Conservation (phyloP, 2,888 invertebrate species). For the Macrophya alboannulata region DNA sequence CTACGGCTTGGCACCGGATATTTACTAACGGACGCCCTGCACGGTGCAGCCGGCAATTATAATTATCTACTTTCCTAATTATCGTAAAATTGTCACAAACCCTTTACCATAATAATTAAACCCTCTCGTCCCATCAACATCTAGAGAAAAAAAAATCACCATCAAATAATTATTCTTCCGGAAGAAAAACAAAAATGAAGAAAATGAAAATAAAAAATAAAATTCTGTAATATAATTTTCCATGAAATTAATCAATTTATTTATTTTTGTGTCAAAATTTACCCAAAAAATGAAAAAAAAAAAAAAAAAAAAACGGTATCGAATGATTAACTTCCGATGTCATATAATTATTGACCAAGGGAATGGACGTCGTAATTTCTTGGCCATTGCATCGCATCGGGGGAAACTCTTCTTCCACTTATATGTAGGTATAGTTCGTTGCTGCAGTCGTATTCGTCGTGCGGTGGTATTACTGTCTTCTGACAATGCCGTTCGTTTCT, state of each 20-base stretch:
- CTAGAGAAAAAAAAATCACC: not conserved
- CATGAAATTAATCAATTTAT: no score
- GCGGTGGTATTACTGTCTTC: constrained; percentile 52
- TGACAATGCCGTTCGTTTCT: constrained; percentile 65
- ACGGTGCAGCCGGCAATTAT: constrained; percentile 9
- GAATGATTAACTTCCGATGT: not conserved
- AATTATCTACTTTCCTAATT: constrained; percentile 13
- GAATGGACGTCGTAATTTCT: not conserved
- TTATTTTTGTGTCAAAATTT: no score
- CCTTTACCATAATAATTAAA: not conserved
- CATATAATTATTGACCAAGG: not conserved
- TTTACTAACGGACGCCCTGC: not conserved
- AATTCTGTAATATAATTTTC: no score
- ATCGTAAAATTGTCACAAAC: not conserved
- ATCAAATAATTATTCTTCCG: not conserved
- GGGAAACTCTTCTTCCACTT: not conserved
- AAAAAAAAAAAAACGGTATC: not conserved
- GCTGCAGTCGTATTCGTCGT: not conserved
- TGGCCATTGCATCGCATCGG: not conserved
- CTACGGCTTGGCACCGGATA: not conserved
- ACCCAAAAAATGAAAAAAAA: not conserved
- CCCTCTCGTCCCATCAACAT: not conserved
- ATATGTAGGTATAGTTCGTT: not conserved
- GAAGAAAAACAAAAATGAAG: not conserved
- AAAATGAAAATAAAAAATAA: no score